A percentile compares a stretch with the other conserved stretches of the same genome.
Conservation (phyloP, 1,140 invertebrate species). For the Trinorchestia longiramus region DNA sequence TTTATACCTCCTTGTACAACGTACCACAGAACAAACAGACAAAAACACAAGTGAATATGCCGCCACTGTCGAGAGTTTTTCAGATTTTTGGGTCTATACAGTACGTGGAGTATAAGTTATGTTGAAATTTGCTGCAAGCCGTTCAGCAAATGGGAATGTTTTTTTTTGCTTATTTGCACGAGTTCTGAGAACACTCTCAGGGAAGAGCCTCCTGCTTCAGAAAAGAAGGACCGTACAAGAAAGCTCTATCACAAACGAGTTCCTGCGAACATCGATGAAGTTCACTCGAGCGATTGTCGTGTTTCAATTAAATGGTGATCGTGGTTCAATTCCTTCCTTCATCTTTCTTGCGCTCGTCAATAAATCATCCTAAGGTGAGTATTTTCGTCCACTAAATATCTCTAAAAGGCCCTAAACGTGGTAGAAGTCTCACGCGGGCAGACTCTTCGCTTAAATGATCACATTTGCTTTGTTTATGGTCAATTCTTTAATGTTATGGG, state of each 20-base stretch:
- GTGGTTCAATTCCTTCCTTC: constrained; percentile 50
- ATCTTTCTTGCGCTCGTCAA: constrained; percentile 52
- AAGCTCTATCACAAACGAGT: constrained; percentile 41
- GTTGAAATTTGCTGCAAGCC: neutral
- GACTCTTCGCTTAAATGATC: constrained; percentile 52
- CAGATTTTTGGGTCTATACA: too few relatives aligned
- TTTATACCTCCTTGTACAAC: too few relatives aligned
- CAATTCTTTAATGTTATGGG: constrained; percentile 53
- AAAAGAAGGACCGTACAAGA: neutral
- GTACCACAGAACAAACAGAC: too few relatives aligned
- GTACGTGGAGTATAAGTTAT: too few relatives aligned
- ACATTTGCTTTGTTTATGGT: constrained; percentile 55
- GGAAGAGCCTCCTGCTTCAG: neutral
- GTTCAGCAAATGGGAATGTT: neutral
- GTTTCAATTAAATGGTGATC: constrained; percentile 53
- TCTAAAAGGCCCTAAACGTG: constrained; percentile 51
- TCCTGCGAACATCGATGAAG: constrained; percentile 16
- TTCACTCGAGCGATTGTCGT: constrained; percentile 54
- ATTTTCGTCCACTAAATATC: constrained; percentile 54
- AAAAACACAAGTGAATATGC: too few relatives aligned
- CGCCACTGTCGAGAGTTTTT: too few relatives aligned
- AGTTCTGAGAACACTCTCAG: neutral
- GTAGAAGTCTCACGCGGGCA: constrained; percentile 52
- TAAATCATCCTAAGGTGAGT: constrained; percentile 47
- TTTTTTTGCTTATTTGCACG: neutral